A percentile compares a stretch with the other conserved stretches of the same genome.
phyloP scores from a whole-genome alignment of 1,140 invertebrate species.

The Armadillidium nasatum region DNA sequence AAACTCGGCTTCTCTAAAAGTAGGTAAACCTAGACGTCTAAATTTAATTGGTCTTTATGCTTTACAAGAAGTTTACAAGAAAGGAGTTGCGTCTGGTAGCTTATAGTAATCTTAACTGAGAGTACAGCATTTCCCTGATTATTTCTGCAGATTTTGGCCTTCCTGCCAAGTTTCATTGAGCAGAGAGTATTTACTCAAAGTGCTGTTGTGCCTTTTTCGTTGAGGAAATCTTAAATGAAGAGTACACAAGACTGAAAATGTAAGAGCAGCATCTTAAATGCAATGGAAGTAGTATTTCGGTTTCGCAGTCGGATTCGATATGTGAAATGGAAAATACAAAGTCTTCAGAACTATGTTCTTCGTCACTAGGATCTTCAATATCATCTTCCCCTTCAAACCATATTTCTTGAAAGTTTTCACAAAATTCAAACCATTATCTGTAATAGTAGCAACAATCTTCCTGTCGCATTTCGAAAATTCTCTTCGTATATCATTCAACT shows the following conservation, averaged over 20 bases:
- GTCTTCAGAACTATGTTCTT: conserved; percentile 14
- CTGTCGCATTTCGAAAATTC: conserved; percentile 14
- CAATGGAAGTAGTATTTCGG: conserved; percentile 5
- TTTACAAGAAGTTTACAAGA: conserved; percentile 24
- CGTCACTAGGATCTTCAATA: conserved; percentile 16
- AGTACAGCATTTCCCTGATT: conserved; percentile 17
- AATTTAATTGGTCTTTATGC: conserved; percentile 27
- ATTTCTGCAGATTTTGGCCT: conserved; percentile 28
- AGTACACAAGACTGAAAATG: conserved; percentile 28
- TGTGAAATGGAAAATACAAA: conserved; percentile 22
- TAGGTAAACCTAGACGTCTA: conserved; percentile 28
- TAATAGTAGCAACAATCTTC: conserved; percentile 29
- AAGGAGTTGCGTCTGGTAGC: conserved; percentile 28
- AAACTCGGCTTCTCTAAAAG: conserved; percentile 20
- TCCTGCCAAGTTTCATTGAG: conserved; percentile 25
- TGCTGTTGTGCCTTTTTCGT: conserved; percentile 19
- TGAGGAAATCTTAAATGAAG: conserved; percentile 21
- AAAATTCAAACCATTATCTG: conserved; percentile 29
- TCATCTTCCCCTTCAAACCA: conserved; percentile 25
- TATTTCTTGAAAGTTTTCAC: conserved; percentile 33
- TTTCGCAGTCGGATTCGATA: conserved; percentile 11
- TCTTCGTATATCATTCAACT: conserved; percentile 24
- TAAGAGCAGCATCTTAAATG: conserved; percentile 31
- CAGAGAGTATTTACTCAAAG: conserved; percentile 31
- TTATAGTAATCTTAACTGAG: conserved; percentile 20